Evolutionary conservation across 1,140 invertebrate species (phyloP).

Genomic region (Popillia japonica): DNA sequence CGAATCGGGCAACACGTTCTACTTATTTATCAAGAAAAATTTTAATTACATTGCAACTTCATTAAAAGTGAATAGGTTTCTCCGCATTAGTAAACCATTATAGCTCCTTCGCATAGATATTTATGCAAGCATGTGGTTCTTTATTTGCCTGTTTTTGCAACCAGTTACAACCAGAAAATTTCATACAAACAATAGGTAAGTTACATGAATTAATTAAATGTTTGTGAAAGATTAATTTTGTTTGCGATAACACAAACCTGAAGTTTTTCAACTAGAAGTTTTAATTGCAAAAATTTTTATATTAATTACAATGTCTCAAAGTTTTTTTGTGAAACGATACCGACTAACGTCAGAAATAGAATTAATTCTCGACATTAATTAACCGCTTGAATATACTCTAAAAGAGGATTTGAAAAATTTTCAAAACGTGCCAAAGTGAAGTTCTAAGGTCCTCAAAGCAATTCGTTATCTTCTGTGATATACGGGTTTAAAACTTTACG

Average conservation of each 20-base stretch:
- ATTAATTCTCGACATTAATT: not conserved
- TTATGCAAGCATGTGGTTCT: too few species aligned
- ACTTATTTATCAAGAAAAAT: not conserved
- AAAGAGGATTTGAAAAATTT: too few species aligned
- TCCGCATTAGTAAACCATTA: not conserved
- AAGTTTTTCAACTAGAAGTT: constrained; percentile 9
- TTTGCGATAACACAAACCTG: not conserved
- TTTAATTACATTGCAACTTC: constrained; percentile 3
- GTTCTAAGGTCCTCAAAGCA: too few species aligned
- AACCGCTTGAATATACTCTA: not conserved
- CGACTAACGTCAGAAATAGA: not conserved
- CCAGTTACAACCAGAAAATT: not conserved
- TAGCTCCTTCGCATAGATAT: not conserved
- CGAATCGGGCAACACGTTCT: not conserved
- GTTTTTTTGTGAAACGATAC: not conserved
- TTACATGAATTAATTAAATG: not conserved
- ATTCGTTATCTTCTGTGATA: too few species aligned
- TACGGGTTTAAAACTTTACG: too few species aligned
- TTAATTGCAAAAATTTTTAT: constrained; percentile 10
- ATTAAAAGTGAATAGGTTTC: not conserved
- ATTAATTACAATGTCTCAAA: constrained; percentile 1
- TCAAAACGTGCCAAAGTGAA: too few species aligned
- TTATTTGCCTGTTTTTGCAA: not conserved
- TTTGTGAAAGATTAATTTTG: constrained; percentile 6
- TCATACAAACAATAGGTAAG: not conserved